Evolutionary conservation across 2,113 vertebrate genomes (phyloP), one percentile per base, ranked within the genome.

Genomic region (Sapajus apella): DNA sequence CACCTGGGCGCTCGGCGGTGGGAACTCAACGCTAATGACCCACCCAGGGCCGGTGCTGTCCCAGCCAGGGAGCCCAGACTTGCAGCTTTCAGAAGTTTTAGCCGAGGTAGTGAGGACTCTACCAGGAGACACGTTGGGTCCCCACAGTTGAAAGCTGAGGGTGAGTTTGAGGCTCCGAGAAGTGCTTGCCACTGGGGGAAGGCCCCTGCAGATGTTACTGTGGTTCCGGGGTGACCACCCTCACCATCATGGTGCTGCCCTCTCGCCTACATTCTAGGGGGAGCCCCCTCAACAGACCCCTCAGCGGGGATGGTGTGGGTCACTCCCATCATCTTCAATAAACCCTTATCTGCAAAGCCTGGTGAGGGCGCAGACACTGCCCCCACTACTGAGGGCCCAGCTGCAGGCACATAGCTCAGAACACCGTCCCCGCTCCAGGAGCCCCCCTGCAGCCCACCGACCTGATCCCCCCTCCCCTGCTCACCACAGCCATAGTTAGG

Each of bases 1-100:
- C 4, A 21, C n/a, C 20, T 10, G 73, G 3, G 3, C 17, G 25
- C 13, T 8, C 0, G 3, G 14, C 3, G 43, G 43, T 40, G 27
- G 12, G 23, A 47, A 45, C 43, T 8, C 13, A 2, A 30, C 7
- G 8, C 27, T 7, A 12, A 40, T 4, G 20, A 40, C 25, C 47
- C 35, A 0, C 32, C n/a, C n/a, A 7, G 47, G 76, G 50, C 2
- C 1, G 2, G 68, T 18, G 13, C 10, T 21, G 3, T 35, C 45
- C 11, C 16, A 50, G 12, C 12, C 35, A 47, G 45, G 25, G 45
- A 17, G 27, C 20, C 27, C 32, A 21, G 73, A 23, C 0, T 43
- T 6, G 43, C 43, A 6, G 43, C 43, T 43, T 43, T 6, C 43
- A 43, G 43, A 43, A 43, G 43, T 43, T 43, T 43, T 43, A 43